phyloP scores from a whole-genome alignment of 2,888 invertebrate species.

The Crepidodera aurea region DNA sequence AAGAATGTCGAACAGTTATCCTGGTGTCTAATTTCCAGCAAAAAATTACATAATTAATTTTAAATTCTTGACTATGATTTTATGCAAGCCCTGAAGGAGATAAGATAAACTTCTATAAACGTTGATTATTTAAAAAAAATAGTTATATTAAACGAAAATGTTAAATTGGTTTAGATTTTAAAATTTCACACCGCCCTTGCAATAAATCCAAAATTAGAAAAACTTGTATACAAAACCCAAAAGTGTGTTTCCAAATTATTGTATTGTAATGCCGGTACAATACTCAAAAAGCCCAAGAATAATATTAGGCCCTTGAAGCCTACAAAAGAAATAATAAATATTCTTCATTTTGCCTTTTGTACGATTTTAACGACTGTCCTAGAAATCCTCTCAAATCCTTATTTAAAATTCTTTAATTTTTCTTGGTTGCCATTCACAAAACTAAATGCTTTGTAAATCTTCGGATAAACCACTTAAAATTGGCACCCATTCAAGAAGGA shows the following conservation, averaged over 20 bases:
- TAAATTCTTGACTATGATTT: too few relatives aligned
- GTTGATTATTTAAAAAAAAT: too few relatives aligned
- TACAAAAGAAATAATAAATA: slow-evolving; percentile 28
- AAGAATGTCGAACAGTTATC: too few relatives aligned
- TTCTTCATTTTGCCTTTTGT: slow-evolving; percentile 18
- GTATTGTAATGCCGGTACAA: not conserved
- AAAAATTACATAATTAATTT: too few relatives aligned
- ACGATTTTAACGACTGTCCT: slow-evolving; percentile 26
- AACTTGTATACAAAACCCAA: not conserved
- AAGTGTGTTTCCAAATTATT: not conserved
- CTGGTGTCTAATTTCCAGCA: too few relatives aligned
- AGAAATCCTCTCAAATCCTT: slow-evolving; percentile 18
- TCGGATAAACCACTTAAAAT: slow-evolving; percentile 28
- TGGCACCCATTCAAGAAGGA: slow-evolving; percentile 22
- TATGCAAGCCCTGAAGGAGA: too few relatives aligned
- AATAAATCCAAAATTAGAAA: too few relatives aligned
- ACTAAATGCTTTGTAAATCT: slow-evolving; percentile 27
- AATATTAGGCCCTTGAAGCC: slow-evolving; percentile 12
- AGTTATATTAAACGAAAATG: too few relatives aligned
- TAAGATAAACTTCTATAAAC: too few relatives aligned
- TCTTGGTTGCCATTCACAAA: slow-evolving; percentile 15
- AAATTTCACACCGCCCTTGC: too few relatives aligned
- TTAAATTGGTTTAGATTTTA: too few relatives aligned
- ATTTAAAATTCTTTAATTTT: slow-evolving; percentile 29
- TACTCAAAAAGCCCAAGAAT: slow-evolving; percentile 9